A percentile compares a stretch with the other conserved stretches of the same genome.
These are phyloP conservation scores for Eudorcas thomsonii DNA, from an alignment of 2,113 vertebrate genomes.

Conservation along the genomic window DNA sequence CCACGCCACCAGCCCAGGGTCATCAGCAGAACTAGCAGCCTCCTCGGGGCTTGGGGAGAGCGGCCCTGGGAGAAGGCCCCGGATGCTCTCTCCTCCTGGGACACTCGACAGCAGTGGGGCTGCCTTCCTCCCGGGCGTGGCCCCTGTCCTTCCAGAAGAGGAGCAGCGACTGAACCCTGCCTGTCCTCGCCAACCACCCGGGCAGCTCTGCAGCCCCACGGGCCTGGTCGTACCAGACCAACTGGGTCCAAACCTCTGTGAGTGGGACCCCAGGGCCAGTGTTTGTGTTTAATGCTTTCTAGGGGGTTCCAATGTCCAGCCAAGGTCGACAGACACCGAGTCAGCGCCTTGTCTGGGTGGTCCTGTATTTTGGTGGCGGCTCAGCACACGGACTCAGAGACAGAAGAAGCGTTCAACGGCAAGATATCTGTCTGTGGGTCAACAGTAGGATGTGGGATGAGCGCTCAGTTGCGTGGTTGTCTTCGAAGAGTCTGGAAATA, in stretches of 20 bases:
- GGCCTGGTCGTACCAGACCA: background rate
- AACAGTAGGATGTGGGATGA: background rate
- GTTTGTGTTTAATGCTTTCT: background rate
- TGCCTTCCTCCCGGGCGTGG: no score
- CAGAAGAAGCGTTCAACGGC: background rate
- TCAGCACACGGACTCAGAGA: fast-evolving
- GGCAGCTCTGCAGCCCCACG: background rate
- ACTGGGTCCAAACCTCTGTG: background rate
- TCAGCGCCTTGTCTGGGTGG: background rate
- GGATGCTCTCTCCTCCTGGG: background rate
- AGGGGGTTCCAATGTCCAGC: background rate
- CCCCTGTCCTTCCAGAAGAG: background rate
- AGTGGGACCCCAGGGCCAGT: background rate
- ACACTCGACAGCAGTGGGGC: fast-evolving
- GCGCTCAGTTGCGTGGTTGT: background rate
- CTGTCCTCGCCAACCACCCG: background rate
- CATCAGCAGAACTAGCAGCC: fast-evolving
- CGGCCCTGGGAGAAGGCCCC: background rate
- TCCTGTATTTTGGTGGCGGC: background rate
- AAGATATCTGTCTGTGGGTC: background rate
- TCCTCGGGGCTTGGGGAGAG: background rate
- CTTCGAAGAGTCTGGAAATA: background rate
- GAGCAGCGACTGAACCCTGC: background rate
- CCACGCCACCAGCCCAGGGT: fast-evolving
- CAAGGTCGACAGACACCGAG: fast-evolving